phyloP scores from a whole-genome alignment of 2,888 invertebrate genomes.

The Liopterus haemorrhoidalis region DNA sequence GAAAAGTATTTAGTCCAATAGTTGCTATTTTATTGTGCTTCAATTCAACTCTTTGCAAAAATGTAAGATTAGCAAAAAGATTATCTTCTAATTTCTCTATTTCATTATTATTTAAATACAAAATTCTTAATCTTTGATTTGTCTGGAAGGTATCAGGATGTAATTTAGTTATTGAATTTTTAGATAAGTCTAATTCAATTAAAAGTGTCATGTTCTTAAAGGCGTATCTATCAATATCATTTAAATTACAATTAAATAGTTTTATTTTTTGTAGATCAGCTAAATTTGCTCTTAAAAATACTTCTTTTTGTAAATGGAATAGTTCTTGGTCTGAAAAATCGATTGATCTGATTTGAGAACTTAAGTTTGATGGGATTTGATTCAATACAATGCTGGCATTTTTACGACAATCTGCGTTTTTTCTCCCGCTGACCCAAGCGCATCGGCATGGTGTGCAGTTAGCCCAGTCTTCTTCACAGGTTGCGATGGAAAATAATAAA shows the following conservation, averaged over 20 bases:
- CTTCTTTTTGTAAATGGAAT: conserved; percentile 58
- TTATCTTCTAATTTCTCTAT: conserved; percentile 66
- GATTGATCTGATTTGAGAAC: conserved; percentile 64
- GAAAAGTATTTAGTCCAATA: conserved; percentile 66
- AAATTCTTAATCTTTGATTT: conserved; percentile 62
- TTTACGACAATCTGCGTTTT: conserved; percentile 72
- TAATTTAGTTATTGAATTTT: conserved; percentile 61
- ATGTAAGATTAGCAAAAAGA: conserved; percentile 68
- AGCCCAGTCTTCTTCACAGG: conserved; percentile 58
- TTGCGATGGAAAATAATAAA: conserved; percentile 43
- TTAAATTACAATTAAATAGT: conserved; percentile 67
- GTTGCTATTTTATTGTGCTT: conserved; percentile 67
- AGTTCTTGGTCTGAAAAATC: conserved; percentile 68
- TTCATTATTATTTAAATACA: conserved; percentile 69
- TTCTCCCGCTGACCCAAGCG: conserved; percentile 79
- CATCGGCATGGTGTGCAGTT: conserved; percentile 63
- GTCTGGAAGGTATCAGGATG: conserved; percentile 66
- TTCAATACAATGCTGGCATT: conserved; percentile 50
- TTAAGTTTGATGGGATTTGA: conserved; percentile 66
- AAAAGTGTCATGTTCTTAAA: conserved; percentile 70
- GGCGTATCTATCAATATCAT: conserved; percentile 66
- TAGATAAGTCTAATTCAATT: conserved; percentile 76
- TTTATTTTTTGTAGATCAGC: conserved; percentile 77
- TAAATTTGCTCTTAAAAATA: conserved; percentile 63
- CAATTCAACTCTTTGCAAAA: conserved; percentile 69